Evolutionary conservation across 2,888 invertebrate genomes (phyloP), one percentile per base, ranked within the genome.

Genomic region (Bedellia somnulentella): DNA sequence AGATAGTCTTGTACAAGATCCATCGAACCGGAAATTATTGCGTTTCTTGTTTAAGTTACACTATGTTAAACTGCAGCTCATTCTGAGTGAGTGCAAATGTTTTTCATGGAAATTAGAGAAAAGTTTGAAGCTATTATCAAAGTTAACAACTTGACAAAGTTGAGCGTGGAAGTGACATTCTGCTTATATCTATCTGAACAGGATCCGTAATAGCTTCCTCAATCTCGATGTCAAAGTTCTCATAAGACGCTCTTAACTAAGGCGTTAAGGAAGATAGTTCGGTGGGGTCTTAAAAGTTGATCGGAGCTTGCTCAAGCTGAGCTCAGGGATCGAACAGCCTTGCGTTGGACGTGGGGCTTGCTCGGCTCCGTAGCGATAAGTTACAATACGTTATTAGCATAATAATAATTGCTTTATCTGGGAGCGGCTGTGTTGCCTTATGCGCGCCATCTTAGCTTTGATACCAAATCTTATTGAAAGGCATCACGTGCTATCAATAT

Each of bases 211-310:
- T 75, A 67, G 73, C 71, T 71, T 71, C 70, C 66, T 71, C 71
- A 71, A 73, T 71, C 70, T 68, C 62, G 45, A 57, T 68, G 70
- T 68, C 70, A 67, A 73, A 73, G 73, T 73, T 71, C 71, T 73
- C 71, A 67, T 71, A 70, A 70, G 71, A 57, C 66, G 67, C 62
- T 68, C 68, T 73, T 71, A 73, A 70, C 66, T 71, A 67, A 67
- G 67, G 70, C 71, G 67, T 64, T 66, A 67, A 68, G 67, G 67
- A 68, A 67, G 64, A 68, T 73, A 75, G 67, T 67, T 70, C 59
- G 57, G 57, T 53, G 54, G 62, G 68, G 67, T 64, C 68, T 71
- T 67, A 70, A 64, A 68, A 75, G 71, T 75, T 71, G 55, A 54
- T 47, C 49, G 49, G 58, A 63, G 68, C 68, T 68, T 64, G 56